A percentile compares a stretch with the other conserved stretches of the same genome.
These are phyloP conservation scores for Knipowitschia caucasica DNA, from an alignment of 2,797 vertebrate genomes.

Conservation along the genomic window DNA sequence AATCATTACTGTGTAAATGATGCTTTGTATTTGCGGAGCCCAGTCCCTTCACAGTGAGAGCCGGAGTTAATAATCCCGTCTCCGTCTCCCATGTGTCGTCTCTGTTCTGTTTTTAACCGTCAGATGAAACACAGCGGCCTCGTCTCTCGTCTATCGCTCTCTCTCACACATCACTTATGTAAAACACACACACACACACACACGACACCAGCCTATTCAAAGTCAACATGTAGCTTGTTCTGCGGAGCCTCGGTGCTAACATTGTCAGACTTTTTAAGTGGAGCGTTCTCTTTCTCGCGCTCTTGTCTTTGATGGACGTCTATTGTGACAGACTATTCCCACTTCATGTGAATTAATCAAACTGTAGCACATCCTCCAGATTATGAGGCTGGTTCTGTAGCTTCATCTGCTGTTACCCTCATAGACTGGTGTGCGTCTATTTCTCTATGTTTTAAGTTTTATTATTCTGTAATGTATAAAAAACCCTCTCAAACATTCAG, in stretches of 20 bases:
- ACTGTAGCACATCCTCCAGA: not conserved
- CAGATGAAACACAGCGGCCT: not conserved
- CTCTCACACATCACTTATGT: conserved; percentile 6
- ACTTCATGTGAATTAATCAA: conserved; percentile 13
- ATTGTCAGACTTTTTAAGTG: conserved; percentile 1
- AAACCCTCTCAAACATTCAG: too few relatives aligned
- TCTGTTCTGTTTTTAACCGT: not conserved
- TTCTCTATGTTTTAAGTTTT: too few relatives aligned
- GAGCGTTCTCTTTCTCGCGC: conserved; percentile 6
- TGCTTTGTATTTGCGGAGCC: not conserved
- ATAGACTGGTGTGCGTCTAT: not conserved
- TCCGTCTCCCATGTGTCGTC: not conserved
- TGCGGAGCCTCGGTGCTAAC: conserved; percentile 10
- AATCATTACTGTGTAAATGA: not conserved
- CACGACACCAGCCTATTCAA: conserved; percentile 12
- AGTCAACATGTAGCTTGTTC: conserved; percentile 14
- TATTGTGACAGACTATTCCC: conserved; percentile 17
- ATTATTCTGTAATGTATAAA: too few relatives aligned
- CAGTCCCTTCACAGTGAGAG: not conserved
- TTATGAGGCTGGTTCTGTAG: not conserved
- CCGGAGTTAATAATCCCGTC: not conserved
- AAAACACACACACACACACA: conserved; percentile 4
- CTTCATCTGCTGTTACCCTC: not conserved
- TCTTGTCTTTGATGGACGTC: conserved; percentile 8
- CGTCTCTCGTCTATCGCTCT: conserved; percentile 1